Evolutionary conservation across 2,888 invertebrate species (phyloP).

Genomic region (Amblyjoppa fuscipennis): DNA sequence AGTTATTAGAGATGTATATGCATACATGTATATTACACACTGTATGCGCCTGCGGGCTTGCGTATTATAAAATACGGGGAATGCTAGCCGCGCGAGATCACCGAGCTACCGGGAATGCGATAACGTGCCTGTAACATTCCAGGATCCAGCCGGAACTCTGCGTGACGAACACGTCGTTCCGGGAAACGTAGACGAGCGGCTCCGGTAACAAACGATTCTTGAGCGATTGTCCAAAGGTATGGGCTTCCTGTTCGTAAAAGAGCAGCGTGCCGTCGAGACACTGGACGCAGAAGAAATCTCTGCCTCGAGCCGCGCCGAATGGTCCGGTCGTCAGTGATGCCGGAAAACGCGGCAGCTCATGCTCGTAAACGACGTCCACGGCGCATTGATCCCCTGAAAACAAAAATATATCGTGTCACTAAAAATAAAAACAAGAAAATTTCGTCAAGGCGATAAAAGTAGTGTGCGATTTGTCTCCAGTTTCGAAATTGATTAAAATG

Average conservation of each 20-base stretch:
- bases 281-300: conserved; percentile 96
- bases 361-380: conserved; percentile 92
- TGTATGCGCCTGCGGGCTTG: not conserved
- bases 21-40: not conserved
- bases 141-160: conserved; percentile 93
- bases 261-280: conserved; percentile 95
- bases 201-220: conserved; percentile 94
- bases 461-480: no score
- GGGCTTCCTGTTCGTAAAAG: conserved; percentile 97
- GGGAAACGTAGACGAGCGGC: conserved; percentile 92
- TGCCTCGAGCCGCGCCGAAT: conserved; percentile 93
- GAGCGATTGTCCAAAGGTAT: conserved; percentile 93
- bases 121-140: conserved; percentile 93
- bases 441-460: no score
- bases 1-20: conserved; percentile 34
- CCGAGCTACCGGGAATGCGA: conserved; percentile 31
- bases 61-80: conserved; percentile 50
- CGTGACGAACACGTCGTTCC: conserved; percentile 94
- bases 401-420: conserved; percentile 12
- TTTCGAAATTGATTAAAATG: no score
- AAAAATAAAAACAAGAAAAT: not conserved
- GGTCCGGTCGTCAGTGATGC: conserved; percentile 92
- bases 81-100: conserved; percentile 16
- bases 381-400: conserved; percentile 89
- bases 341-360: conserved; percentile 92